Base-by-base conservation (phyloP, 1,140 invertebrate genomes). In the Magallana ariakensis region DNA sequence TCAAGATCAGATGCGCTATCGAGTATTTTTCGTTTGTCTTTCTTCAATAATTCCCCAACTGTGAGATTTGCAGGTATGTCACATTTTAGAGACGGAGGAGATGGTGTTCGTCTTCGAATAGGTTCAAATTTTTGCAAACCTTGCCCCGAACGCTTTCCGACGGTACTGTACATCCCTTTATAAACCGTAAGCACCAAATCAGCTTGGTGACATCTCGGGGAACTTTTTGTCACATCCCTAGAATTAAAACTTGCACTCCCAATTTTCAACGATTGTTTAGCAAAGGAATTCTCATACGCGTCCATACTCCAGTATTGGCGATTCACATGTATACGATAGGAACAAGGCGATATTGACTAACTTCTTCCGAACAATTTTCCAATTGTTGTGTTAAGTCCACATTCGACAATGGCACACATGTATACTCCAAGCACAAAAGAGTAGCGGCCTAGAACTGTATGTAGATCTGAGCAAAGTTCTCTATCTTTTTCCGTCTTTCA, bases 231-330 rank as follows among this genome's bases (percentile, higher is more conserved):
- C 5, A 75, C 1, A 33, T 75, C 6, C 33, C 66, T 75, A 2
- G 19, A 22, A 33, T 75, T 75, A 75, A 75, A 75, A 26, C 66
- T 75, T 26, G 22, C 66, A 26, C 66, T 33, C 2, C 9, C 66
- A 10, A 75, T 75, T 75, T 75, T 75, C 33, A 46, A 26, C 33
- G 66, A 75, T 13, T 75, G 66, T 75, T 26, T 75, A 13, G 66
- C 66, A 33, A 75, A 75, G 11, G 66, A 75, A 75, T 26, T 75
- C 15, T 33, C 22, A 46, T 13, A 75, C 11, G 22, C 22, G 13
- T 75, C 66, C 66, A 75, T 75, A 75, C 13, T 75, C 33, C 33
- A 19, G 33, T 75, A 22, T 13, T 26, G 66, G 10, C 10, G 15
- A 11, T 75, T 26, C 33, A 13, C 19, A 26, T 75, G 22, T 75